Conservation (phyloP, 2,113 vertebrate species). For the Paramormyrops kingsleyae region DNA sequence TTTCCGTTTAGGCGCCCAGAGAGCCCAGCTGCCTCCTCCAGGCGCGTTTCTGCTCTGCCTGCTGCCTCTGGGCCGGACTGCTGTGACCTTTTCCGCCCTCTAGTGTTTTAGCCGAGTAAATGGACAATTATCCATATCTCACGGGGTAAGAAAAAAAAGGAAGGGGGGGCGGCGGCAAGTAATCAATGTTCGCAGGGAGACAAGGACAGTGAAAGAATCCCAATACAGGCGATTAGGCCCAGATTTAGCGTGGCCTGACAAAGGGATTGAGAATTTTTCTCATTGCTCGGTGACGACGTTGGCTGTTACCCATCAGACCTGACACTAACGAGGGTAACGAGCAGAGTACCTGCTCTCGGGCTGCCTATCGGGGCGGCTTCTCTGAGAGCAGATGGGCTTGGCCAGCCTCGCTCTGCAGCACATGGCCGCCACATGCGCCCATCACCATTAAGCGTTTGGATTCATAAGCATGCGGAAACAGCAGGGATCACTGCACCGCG, state of each 20-base stretch:
- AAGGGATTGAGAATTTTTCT: background rate
- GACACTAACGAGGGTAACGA: background rate
- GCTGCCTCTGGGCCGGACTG: background rate
- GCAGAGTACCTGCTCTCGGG: background rate
- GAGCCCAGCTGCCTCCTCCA: background rate
- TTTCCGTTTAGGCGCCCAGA: background rate
- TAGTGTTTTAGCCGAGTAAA: background rate
- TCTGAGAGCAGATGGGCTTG: background rate
- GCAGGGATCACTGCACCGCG: background rate
- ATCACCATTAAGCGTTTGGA: background rate
- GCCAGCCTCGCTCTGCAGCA: background rate
- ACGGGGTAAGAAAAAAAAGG: background rate
- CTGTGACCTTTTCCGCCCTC: background rate
- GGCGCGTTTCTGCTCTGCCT: background rate
- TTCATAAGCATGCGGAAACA: background rate
- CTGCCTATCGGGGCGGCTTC: background rate
- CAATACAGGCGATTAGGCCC: background rate
- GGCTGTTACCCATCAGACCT: background rate
- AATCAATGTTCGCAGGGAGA: background rate
- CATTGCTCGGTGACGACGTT: background rate
- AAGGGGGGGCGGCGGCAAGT: too few species aligned
- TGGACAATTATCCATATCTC: constrained; percentile 18
- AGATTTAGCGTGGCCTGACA: background rate
- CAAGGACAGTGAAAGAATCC: background rate
- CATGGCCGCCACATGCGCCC: background rate